Base-by-base conservation (phyloP, 1,140 invertebrate species). In the Zaprionus davidi region DNA sequence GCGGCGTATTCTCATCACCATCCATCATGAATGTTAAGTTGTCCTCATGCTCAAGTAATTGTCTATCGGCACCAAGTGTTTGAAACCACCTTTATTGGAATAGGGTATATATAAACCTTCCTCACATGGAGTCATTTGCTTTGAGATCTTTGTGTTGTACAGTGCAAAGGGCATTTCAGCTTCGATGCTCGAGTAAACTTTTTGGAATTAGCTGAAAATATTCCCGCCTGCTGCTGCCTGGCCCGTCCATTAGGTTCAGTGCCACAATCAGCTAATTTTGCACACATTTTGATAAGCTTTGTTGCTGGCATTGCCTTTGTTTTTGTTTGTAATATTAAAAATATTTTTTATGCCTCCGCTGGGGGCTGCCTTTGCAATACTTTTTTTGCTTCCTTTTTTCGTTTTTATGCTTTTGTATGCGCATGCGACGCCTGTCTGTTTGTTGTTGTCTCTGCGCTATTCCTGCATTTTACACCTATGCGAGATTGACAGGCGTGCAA, bases 241-340 rank as follows among this genome's bases (percentile, higher is more conserved):
- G 53, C 56, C 69, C 51, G 12, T 36, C 41, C 44, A 68, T 68
- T 71, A 71, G 74, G 53, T 67, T 51, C 56, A 62, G 70, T 51
- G 62, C 56, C 55, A 62, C 69, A 73, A 71, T 87, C 41, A 78
- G 83, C 83, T 87, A 87, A 87, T 88, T 87, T 88, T 71, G 77
- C 81, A 78, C 84, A 87, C 84, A 75, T 88, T 87, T 87, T 87
- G 83, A 87, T 87, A 84, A 76, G 83, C 84, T 70, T 72, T 67
- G 70, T 72, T 63, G 60, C 46, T 63, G 60, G 63, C 55, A 58
- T 41, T 73, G 78, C 67, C 67, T 74, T 74, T 69, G 56, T 72
- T 74, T 79, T 82, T 82, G 53, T 77, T 59, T 71, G 28, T 17
- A 3, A 81, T 88, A 88, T 87, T 87, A 90, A 88, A 88, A 87